A percentile compares a stretch with the other conserved stretches of the same genome.
Conservation (phyloP, 2,888 invertebrate genomes). For the Ypsolopha sequella region DNA sequence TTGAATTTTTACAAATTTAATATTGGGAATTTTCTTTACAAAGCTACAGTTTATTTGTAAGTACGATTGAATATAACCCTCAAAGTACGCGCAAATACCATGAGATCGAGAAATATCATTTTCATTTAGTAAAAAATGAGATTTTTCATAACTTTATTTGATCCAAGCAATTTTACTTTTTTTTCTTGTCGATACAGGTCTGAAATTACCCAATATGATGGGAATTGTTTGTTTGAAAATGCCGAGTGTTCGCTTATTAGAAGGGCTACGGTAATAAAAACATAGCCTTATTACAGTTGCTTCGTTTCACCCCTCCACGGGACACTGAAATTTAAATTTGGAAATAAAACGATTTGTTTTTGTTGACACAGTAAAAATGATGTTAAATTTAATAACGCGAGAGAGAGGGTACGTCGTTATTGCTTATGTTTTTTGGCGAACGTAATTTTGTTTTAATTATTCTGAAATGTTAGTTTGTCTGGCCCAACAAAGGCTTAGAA, state of each 20-base stretch:
- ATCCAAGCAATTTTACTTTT: conserved; percentile 34
- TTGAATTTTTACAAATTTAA: no score
- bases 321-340: conserved; percentile 54
- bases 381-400: conserved; percentile 32
- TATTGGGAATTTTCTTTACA: no score
- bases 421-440: neutral
- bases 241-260: conserved; percentile 59
- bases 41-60: no score
- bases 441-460: no score
- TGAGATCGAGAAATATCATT: no score
- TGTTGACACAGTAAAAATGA: conserved; percentile 51
- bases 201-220: conserved; percentile 52
- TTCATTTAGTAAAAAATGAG: no score
- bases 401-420: conserved; percentile 16
- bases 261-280: conserved; percentile 58
- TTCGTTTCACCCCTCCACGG: conserved; percentile 26
- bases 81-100: no score
- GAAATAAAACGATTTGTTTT: conserved; percentile 55
- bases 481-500: no score
- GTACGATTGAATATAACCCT: no score
- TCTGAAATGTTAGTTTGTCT: no score
- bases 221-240: conserved; percentile 59
- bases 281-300: conserved; percentile 52
- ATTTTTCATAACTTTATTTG: conserved; percentile 10
- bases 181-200: conserved; percentile 39